These are phyloP conservation scores for Microplitis demolitor DNA, from an alignment of 1,140 invertebrate species.

Conservation along the genomic window DNA sequence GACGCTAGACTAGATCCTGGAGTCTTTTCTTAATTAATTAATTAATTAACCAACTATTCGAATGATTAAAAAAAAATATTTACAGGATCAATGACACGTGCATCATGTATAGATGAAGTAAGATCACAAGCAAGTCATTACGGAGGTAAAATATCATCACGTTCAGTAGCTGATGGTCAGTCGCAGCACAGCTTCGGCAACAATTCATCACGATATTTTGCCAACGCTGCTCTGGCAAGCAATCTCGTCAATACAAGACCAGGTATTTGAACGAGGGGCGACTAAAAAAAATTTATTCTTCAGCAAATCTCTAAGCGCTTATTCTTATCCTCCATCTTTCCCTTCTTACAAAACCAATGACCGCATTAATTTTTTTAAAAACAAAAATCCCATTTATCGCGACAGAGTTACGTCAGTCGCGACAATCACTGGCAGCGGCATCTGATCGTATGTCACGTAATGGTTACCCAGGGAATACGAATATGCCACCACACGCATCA, in stretches of 20 bases:
- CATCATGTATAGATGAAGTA: constrained; percentile 69
- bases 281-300: neutral
- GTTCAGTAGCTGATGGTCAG: constrained; percentile 81
- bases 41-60: neutral
- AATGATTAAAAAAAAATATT: constrained; percentile 24
- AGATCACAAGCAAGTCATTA: constrained; percentile 66
- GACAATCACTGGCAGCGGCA: constrained; percentile 78
- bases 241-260: constrained; percentile 79
- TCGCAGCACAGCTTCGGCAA: constrained; percentile 85
- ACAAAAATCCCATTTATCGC: constrained; percentile 13
- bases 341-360: too few species aligned
- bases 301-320: neutral
- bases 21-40: neutral
- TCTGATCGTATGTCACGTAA: constrained; percentile 78
- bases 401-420: constrained; percentile 78
- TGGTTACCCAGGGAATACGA: constrained; percentile 62
- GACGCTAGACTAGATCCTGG: neutral
- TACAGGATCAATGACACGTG: constrained; percentile 65
- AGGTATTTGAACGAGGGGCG: constrained; percentile 58
- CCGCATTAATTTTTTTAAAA: neutral
- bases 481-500: constrained; percentile 62
- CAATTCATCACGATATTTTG: constrained; percentile 76
- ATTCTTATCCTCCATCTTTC: too few species aligned
- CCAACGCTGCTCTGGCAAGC: constrained; percentile 70
- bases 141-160: constrained; percentile 52